Conservation (phyloP, 2,113 vertebrate genomes). For the Xenopus borealis region DNA sequence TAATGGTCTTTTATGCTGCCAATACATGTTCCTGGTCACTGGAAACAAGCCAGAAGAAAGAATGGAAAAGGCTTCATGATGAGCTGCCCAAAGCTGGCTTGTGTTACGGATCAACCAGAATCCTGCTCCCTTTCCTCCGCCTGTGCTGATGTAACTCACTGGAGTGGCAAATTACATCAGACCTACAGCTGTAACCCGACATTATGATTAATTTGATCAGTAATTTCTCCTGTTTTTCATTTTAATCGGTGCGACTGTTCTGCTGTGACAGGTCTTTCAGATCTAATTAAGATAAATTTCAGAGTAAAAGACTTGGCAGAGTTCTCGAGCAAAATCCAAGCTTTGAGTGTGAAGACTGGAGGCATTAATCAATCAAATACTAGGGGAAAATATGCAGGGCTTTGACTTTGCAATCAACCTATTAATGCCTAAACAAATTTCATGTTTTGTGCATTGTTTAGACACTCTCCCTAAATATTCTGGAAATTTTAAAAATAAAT, state of each 20-base stretch:
- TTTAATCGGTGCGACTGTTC: conserved; percentile 99
- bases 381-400: conserved; percentile 70
- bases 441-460: conserved; percentile 86
- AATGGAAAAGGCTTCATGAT: conserved; percentile 73
- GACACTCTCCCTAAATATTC: conserved; percentile 70
- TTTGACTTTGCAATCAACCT: conserved; percentile 80
- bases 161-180: conserved; percentile 99
- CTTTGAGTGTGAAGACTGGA: conserved; percentile 89
- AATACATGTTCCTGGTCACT: conserved; percentile 48
- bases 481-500: conserved; percentile 46
- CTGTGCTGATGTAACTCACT: conserved; percentile 97
- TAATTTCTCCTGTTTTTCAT: conserved; percentile 99
- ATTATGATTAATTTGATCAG: conserved; percentile 99
- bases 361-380: conserved; percentile 93
- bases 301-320: conserved; percentile 96
- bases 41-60: conserved; percentile 68
- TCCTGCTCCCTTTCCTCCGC: conserved; percentile 78
- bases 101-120: conserved; percentile 89
- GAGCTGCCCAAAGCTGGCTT: conserved; percentile 80
- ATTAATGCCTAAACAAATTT: conserved; percentile 98
- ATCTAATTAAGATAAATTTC: conserved; percentile 99
- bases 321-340: conserved; percentile 89
- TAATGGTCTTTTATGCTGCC: conserved; percentile 40
- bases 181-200: conserved; percentile 99
- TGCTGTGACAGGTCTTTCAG: conserved; percentile 99